phyloP scores from a whole-genome alignment of 2,888 invertebrate genomes.

The Brachylomia viminalis region DNA sequence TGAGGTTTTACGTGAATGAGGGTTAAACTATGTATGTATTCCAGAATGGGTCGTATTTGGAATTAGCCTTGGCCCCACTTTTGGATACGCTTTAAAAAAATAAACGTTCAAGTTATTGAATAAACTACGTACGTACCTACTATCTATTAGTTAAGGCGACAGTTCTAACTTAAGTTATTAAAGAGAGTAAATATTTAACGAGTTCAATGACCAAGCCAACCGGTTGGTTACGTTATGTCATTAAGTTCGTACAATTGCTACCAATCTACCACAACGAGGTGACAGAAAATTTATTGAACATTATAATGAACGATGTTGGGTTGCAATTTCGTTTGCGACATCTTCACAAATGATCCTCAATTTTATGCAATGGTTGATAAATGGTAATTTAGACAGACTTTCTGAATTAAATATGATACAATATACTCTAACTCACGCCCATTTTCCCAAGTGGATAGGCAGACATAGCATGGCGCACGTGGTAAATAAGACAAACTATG shows the following conservation, averaged over 20 bases:
- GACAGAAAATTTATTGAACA: constrained; percentile 45
- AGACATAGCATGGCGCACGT: not conserved
- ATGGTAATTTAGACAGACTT: not conserved
- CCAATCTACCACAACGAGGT: constrained; percentile 70
- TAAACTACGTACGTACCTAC: not conserved
- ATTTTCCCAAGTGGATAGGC: not conserved
- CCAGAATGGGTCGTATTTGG: constrained; percentile 21
- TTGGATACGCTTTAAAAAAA: not conserved
- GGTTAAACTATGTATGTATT: not conserved
- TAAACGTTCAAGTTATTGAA: not conserved
- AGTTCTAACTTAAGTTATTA: constrained; percentile 31
- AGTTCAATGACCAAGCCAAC: constrained; percentile 63
- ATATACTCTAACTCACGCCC: not conserved
- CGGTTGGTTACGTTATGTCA: constrained; percentile 70
- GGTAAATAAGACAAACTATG: not conserved
- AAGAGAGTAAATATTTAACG: constrained; percentile 59
- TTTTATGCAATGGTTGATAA: not conserved
- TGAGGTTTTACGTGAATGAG: not conserved
- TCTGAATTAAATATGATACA: not conserved
- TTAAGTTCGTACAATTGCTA: constrained; percentile 72
- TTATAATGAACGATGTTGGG: constrained; percentile 14
- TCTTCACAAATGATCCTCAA: constrained; percentile 4
- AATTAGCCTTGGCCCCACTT: constrained; percentile 22
- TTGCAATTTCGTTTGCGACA: constrained; percentile 13
- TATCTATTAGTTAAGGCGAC: constrained; percentile 5